Evolutionary conservation across 2,888 invertebrate species (phyloP), one percentile per base, ranked within the genome.

Genomic region (Nephrotoma guestfalica): DNA sequence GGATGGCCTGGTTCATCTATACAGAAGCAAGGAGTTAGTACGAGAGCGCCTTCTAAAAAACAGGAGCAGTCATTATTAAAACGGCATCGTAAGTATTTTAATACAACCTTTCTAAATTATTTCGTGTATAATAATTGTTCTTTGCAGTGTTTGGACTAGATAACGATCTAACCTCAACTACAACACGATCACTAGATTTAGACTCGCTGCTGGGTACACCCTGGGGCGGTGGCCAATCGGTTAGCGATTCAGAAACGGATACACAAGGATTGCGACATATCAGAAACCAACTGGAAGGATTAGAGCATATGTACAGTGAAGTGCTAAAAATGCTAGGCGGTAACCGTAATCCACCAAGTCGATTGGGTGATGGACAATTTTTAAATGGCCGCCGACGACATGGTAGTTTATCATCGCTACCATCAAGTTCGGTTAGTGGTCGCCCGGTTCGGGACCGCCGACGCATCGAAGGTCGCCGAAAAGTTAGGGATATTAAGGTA

Each of bases 331-430:
- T 93, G 88, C 89, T 93, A 6, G 92, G 93, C 0, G 71, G 71
- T 71, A 91, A 88, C 6, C 86, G 92, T 92, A 0, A 91, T 83
- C 88, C 88, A 45, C 43, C 85, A 30, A 57, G 85, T 15, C 84
- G 86, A 83, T 84, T 87, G 13, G 87, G 87, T 51, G 88, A 88
- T 83, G 71, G 85, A 42, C 57, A 87, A 15, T 83, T 86, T 86
- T 85, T 88, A 88, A 85, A 90, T 92, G 93, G 87, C 11, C 92
- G 93, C 88, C 92, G 95, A 86, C 93, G 95, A 0, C 96, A 96
- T 89, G 96, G 96, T 57, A 96, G 96, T 89, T 94, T 97, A 93
- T 96, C 96, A 0, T 96, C 96, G 0, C 92, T 96, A 41, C 96
- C 96, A 0, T 96, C 96, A 0, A 96, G 96, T 88, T 96, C 96